Base-by-base conservation (phyloP, 2,113 vertebrate species). In the Quiscalus mexicanus region DNA sequence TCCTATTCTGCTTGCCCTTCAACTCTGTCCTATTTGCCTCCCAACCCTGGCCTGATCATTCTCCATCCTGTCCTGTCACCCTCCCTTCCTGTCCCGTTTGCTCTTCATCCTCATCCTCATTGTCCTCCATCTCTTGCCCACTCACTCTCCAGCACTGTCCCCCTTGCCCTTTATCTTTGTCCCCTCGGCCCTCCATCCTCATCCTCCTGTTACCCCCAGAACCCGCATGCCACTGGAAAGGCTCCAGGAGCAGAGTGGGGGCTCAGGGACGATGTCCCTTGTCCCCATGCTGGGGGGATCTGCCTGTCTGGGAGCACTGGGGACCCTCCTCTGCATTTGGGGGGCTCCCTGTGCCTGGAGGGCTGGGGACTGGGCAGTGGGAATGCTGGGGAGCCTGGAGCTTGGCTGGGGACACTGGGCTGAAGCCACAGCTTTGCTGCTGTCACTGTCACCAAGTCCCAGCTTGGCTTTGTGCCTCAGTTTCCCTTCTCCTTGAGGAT, bases 271-370 rank as follows among this genome's bases (percentile, higher is more conserved):
- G 12, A 11, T 5, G 7, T 37, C 41, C 23, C 24, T 42, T 56
- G 63, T 64, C 69, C 52, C 31, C 0, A 0, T 53, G 68, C 37
- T 1, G 0, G 11, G 73, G 35, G 7, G 37, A 37, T 37, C 37
- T 37, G 37, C 37, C 37, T 37, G 37, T 37, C 37, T 37, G 37
- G 37, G 35, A 30, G 5, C 19, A 25, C 14, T 11, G 71, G 67
- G 39, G 12, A 69, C 10, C 14, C 10, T 2, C n/a, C n/a, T 49
- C 21, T 69, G 27, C 31, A 0, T 82, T 55, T 70, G 41, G 42
- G 41, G 35, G 6, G 1, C n/a, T 44, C 45, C 11, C n/a, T 2
- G 1, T 37, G 30, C 2, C 53, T 49, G 55, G 6, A 59, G 30
- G 5, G 3, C 15, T 10, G 75, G 17, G 37, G 9, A 2, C 33